These are phyloP conservation scores for Drosophila pruinosa DNA, from an alignment of 1,140 invertebrate genomes.

Conservation along the genomic window DNA sequence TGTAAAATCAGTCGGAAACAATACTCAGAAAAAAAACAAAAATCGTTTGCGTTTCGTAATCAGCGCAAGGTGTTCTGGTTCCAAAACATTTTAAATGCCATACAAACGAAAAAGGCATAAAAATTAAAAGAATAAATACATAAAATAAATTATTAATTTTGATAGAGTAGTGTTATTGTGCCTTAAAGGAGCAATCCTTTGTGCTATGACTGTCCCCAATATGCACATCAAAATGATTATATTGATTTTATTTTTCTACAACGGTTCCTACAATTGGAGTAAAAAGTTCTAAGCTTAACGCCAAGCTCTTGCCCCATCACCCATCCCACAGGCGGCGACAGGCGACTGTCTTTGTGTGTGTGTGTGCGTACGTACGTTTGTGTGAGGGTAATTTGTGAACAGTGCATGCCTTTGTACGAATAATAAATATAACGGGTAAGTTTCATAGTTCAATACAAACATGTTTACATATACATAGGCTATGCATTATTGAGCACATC, in stretches of 20 bases:
- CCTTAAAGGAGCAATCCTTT: conserved; percentile 34
- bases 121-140: conserved; percentile 41
- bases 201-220: conserved; percentile 76
- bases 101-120: conserved; percentile 73
- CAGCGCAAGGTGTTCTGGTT: background rate
- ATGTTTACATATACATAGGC: background rate
- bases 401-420: background rate
- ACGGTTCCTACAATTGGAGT: conserved; percentile 83
- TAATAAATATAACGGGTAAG: conserved; percentile 45
- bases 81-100: conserved; percentile 61
- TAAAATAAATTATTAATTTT: conserved; percentile 12
- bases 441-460: background rate
- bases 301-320: background rate
- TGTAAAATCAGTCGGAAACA: background rate
- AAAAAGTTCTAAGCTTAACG: conserved; percentile 69
- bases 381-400: conserved; percentile 5
- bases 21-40: background rate
- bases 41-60: background rate
- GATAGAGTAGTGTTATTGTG: conserved; percentile 20
- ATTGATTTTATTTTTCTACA: conserved; percentile 83
- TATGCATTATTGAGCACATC: background rate
- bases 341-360: conserved; percentile 9
- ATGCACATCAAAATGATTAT: conserved; percentile 80
- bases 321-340: conserved; percentile 39
- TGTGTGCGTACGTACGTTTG: conserved; percentile 17